Evolutionary conservation across 2,113 vertebrate genomes (phyloP).

Genomic region (Polyodon spathula): DNA sequence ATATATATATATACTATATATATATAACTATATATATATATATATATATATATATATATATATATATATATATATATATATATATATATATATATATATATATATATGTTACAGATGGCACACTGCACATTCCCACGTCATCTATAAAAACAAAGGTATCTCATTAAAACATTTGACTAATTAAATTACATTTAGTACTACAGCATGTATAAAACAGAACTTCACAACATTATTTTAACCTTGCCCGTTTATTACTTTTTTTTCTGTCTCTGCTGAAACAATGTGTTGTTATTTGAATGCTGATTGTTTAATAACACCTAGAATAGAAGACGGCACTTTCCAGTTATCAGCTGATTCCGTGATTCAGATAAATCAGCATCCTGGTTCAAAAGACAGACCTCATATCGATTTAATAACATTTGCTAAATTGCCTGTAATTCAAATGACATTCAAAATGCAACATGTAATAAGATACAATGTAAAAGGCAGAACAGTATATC

Average conservation of each 20-base stretch:
- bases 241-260: constrained; percentile 8
- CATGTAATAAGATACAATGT: constrained; percentile 14
- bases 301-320: constrained; percentile 25
- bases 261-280: constrained; percentile 3
- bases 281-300: constrained; percentile 21
- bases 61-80: too few species aligned
- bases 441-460: constrained; percentile 39
- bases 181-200: too few species aligned
- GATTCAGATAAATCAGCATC: constrained; percentile 27
- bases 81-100: too few species aligned
- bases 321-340: constrained; percentile 26
- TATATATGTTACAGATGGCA: neutral
- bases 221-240: neutral
- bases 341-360: constrained; percentile 16
- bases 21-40: too few species aligned
- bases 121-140: too few species aligned
- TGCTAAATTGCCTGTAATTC: constrained; percentile 39
- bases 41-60: neutral
- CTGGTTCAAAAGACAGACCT: constrained; percentile 29
- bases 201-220: neutral
- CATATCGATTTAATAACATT: constrained; percentile 30
- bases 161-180: too few species aligned
- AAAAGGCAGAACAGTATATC: neutral
- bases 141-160: too few species aligned
- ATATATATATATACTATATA: too few species aligned